Conservation (phyloP, 2,113 vertebrate genomes). For the Cyanistes caeruleus region DNA sequence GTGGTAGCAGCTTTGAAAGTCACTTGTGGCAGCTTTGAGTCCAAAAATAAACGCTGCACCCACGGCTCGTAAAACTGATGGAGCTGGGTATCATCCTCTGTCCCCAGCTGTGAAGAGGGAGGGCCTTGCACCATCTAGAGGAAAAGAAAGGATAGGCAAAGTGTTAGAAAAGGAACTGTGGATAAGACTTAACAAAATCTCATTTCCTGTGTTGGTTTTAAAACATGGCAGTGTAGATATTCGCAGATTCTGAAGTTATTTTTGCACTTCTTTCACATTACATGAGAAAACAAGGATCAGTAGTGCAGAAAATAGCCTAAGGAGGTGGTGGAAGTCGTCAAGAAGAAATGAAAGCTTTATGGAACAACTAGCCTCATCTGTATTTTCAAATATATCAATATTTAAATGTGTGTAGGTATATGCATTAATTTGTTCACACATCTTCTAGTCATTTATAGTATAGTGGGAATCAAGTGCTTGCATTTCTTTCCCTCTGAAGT, state of each 20-base stretch:
- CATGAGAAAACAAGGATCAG: not conserved
- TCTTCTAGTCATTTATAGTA: not conserved
- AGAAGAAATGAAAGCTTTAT: not conserved
- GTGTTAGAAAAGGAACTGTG: not conserved
- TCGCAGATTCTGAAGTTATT: not conserved
- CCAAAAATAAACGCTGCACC: constrained; percentile 46
- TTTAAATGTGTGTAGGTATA: not conserved
- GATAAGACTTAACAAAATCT: accelerated
- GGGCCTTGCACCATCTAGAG: constrained; percentile 30
- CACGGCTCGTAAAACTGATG: not conserved
- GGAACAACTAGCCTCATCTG: not conserved
- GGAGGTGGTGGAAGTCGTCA: not conserved
- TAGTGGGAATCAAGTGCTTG: not conserved
- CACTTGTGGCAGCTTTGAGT: constrained; percentile 9
- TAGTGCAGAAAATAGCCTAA: not conserved
- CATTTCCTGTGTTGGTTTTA: not conserved
- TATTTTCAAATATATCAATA: not conserved
- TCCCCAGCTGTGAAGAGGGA: not conserved
- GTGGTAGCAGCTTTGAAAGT: constrained; percentile 22
- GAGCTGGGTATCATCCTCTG: not conserved
- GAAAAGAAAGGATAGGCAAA: not conserved
- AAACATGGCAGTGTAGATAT: not conserved
- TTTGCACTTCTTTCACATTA: not conserved
- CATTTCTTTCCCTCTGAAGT: not conserved
- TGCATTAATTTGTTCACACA: not conserved